Percentiles rank a stretch among this genome's conserved stretches.
Conservation (phyloP, 1,140 invertebrate genomes). For the Penaeus indicus region DNA sequence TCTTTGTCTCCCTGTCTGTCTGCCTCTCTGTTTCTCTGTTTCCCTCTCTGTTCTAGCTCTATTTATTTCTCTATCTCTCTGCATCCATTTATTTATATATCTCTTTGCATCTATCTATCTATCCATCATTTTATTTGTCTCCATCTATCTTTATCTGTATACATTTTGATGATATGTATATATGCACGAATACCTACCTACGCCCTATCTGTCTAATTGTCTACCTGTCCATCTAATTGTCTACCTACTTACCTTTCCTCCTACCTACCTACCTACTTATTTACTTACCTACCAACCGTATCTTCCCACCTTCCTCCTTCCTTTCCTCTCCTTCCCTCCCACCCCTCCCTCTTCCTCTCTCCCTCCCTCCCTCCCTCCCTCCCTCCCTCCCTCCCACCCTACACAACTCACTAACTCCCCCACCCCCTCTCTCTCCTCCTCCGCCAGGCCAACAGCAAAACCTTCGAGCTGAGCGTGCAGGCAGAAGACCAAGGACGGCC, state of each 20-base stretch:
- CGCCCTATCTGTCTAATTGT: neutral
- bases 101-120: neutral
- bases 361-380: too few relatives aligned
- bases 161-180: neutral
- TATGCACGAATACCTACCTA: neutral
- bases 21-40: neutral
- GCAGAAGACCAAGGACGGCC: constrained; percentile 44
- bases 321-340: too few relatives aligned
- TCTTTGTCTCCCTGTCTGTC: neutral
- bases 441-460: constrained; percentile 2
- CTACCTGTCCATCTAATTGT: neutral
- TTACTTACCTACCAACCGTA: too few relatives aligned
- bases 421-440: neutral
- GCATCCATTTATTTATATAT: neutral
- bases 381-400: too few relatives aligned
- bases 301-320: too few relatives aligned
- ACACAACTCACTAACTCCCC: too few relatives aligned
- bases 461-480: constrained; percentile 29
- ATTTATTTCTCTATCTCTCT: neutral
- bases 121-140: neutral
- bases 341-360: too few relatives aligned
- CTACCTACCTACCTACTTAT: too few relatives aligned
- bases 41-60: neutral
- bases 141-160: neutral
- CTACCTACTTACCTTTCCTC: too few relatives aligned